Base-by-base conservation (phyloP, 2,797 vertebrate genomes). In the Buceros bicornis region DNA sequence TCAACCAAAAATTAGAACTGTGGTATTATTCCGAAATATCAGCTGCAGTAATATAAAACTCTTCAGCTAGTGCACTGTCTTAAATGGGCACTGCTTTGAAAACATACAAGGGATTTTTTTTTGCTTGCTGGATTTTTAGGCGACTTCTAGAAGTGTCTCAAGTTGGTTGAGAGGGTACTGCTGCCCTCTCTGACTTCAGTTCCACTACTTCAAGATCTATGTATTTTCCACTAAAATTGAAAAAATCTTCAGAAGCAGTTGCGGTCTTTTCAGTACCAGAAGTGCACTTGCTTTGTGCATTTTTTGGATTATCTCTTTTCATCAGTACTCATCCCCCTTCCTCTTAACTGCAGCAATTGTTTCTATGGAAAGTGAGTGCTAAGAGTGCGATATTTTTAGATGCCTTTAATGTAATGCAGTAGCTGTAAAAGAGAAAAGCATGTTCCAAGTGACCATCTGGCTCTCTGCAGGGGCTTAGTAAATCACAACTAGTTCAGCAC, bases 381-480 rank as follows among this genome's bases (percentile, higher is more conserved):
- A 58, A 93, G 54, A 37, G 50, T 67, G 58, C 78, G 54, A 24
- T 95, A 82, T 48, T 92, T 95, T 91, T 95, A 94, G 77, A 79
- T 87, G 78, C 80, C 62, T 94, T 79, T 87, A 79, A 73, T 72
- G 51, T 86, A 86, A 69, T 70, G 73, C 77, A 87, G 80, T 88
- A 89, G 58, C 82, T 90, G 62, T 92, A 69, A 84, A 90, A 93
- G 66, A 88, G 82, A 54, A 79, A 29, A 88, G 26, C 61, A 1
- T 79, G 61, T 90, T 95, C 88, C 93, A 79, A 8, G 53, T 93
- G 86, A 87, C 92, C 93, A 94, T 79, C 86, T 96, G 96, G 70
- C 77, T 89, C 80, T 95, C 94, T 84, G 80, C 90, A 94, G 88
- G 80, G 54, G 73, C 73, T 88, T 79, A 56, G 82, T 79, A 91